Percentiles rank a stretch among this genome's conserved stretches.
These are phyloP conservation scores for Nomada fabriciana DNA, from an alignment of 2,888 invertebrate species.

Conservation along the genomic window DNA sequence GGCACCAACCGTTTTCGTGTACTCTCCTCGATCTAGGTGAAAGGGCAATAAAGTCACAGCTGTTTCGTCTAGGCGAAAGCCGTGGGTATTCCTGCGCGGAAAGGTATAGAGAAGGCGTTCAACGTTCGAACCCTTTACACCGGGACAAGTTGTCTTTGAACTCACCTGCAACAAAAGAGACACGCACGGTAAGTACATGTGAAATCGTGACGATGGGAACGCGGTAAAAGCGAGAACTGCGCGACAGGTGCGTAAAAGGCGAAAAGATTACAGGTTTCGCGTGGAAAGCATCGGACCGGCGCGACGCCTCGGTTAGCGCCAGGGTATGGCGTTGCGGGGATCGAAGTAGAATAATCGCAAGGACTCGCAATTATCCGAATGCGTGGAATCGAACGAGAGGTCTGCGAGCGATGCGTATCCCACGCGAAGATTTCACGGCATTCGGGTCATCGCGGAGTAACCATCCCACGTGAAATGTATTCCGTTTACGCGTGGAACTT, in stretches of 20 bases:
- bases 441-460: slow-evolving; percentile 74
- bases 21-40: slow-evolving; percentile 21
- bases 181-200: neutral
- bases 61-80: neutral
- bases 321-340: slow-evolving; percentile 3
- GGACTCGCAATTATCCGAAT: slow-evolving; percentile 58
- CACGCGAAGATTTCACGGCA: slow-evolving; percentile 71
- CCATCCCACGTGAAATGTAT: slow-evolving; percentile 70
- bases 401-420: slow-evolving; percentile 54
- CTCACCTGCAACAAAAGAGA: slow-evolving; percentile 56
- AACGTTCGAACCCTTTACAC: neutral
- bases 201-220: neutral
- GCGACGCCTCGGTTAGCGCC: slow-evolving; percentile 16
- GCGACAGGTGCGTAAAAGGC: slow-evolving; percentile 16
- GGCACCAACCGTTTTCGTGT: slow-evolving; percentile 32
- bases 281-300: slow-evolving; percentile 6
- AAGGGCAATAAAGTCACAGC: neutral
- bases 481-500: slow-evolving; percentile 37
- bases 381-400: slow-evolving; percentile 62
- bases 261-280: slow-evolving; percentile 18
- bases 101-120: neutral
- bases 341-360: slow-evolving; percentile 50
- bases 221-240: slow-evolving; percentile 31
- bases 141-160: neutral
- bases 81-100: neutral